These are phyloP conservation scores for Sebastes iracundus DNA, from an alignment of 2,797 vertebrate genomes.

Conservation along the genomic window DNA sequence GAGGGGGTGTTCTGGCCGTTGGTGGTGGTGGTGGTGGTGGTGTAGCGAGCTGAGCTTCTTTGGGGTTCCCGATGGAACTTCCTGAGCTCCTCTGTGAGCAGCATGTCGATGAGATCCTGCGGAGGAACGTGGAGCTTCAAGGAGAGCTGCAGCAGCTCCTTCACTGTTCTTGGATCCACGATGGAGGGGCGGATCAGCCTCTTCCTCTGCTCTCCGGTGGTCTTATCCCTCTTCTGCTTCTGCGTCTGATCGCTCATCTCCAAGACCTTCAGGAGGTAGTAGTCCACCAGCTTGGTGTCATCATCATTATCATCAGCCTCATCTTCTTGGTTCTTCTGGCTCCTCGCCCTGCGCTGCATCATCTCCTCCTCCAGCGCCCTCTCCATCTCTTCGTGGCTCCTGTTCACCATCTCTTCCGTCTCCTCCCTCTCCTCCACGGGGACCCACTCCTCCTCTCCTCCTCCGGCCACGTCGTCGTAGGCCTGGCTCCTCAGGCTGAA, in stretches of 20 bases:
- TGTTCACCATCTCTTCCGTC: conserved; percentile 92
- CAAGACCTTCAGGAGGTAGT: conserved; percentile 90
- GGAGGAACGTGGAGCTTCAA: conserved; percentile 96
- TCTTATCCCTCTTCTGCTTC: conserved; percentile 80
- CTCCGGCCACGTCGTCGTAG: conserved; percentile 93
- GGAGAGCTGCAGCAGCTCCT: conserved; percentile 93
- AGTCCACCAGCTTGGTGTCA: conserved; percentile 90
- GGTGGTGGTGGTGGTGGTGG: conserved; percentile 55
- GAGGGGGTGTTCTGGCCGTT: conserved; percentile 77
- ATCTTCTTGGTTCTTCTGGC: conserved; percentile 79
- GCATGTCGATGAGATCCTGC: conserved; percentile 95
- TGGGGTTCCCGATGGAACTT: conserved; percentile 88
- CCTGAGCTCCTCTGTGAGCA: conserved; percentile 89
- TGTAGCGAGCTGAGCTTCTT: conserved; percentile 76
- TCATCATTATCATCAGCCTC: conserved; percentile 77
- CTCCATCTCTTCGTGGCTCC: conserved; percentile 91
- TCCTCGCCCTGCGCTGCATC: conserved; percentile 82
- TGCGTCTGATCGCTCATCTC: conserved; percentile 84
- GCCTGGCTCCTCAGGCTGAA: conserved; percentile 89
- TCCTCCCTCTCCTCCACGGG: conserved; percentile 94
- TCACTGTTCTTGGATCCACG: conserved; percentile 89
- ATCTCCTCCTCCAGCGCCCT: conserved; percentile 84
- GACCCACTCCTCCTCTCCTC: conserved; percentile 97
- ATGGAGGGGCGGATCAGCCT: conserved; percentile 84
- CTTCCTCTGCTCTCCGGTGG: conserved; percentile 83